Evolutionary conservation across 1,140 invertebrate genomes (phyloP).

Genomic region (Apocrypta bakeri): DNA sequence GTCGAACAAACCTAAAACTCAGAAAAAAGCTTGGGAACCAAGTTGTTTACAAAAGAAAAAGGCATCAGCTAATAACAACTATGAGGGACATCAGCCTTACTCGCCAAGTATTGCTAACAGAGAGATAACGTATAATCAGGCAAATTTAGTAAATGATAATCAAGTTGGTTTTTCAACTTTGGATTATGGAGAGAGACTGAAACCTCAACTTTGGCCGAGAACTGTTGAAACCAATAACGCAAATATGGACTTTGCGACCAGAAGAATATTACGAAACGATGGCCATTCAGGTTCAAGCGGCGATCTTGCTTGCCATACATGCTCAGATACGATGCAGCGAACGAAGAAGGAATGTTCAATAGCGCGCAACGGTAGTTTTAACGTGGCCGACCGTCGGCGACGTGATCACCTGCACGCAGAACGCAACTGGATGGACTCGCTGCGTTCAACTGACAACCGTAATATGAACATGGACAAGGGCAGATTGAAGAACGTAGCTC

Average conservation of each 20-base stretch:
- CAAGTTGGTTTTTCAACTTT: conserved; percentile 41
- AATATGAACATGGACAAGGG: conserved; percentile 70
- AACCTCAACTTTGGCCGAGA: conserved; percentile 37
- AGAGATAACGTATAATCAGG: neutral
- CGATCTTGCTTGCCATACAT: conserved; percentile 57
- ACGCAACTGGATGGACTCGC: conserved; percentile 76
- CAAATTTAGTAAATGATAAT: conserved; percentile 13
- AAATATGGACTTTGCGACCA: conserved; percentile 32
- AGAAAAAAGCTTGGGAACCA: conserved; percentile 52
- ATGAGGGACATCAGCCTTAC: conserved; percentile 12
- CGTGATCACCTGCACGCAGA: conserved; percentile 61
- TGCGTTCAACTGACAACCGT: conserved; percentile 52
- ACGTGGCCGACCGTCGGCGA: conserved; percentile 57
- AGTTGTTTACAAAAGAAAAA: conserved; percentile 37
- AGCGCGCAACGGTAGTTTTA: conserved; percentile 67
- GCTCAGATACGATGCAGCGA: conserved; percentile 60
- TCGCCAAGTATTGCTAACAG: neutral
- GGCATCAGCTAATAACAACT: conserved; percentile 21
- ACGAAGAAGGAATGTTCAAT: conserved; percentile 59
- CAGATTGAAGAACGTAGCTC: conserved; percentile 76
- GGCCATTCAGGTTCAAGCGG: conserved; percentile 64
- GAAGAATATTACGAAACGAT: conserved; percentile 57
- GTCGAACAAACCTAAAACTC: neutral
- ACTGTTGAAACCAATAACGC: neutral
- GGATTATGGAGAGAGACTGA: conserved; percentile 47